phyloP scores from a whole-genome alignment of 2,888 invertebrate genomes.

The Hydrotaea diabolus region DNA sequence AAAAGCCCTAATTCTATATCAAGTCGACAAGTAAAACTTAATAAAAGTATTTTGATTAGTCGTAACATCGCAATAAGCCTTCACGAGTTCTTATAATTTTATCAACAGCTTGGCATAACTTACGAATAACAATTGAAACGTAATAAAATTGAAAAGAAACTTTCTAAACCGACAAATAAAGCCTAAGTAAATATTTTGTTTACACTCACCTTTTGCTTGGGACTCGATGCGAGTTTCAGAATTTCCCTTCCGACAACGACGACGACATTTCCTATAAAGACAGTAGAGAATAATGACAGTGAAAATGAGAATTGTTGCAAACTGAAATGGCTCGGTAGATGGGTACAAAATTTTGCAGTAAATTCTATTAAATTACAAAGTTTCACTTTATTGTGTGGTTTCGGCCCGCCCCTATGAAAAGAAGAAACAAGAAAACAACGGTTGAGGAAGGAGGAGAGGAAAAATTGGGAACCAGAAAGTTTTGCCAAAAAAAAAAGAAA shows the following conservation, averaged over 20 bases:
- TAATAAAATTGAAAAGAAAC: too few species aligned
- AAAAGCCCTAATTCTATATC: too few species aligned
- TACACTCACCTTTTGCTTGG: not conserved
- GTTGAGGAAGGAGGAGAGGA: not conserved
- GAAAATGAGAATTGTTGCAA: not conserved
- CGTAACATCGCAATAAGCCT: too few species aligned
- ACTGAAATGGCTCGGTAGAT: not conserved
- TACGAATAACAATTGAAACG: too few species aligned
- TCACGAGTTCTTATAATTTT: too few species aligned
- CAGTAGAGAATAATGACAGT: not conserved
- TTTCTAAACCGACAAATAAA: not conserved
- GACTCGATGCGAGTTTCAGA: not conserved
- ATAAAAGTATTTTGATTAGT: too few species aligned
- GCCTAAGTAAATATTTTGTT: not conserved
- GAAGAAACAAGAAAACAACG: not conserved
- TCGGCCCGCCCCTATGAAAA: not conserved
- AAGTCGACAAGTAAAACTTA: too few species aligned
- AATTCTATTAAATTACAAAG: constrained; percentile 36
- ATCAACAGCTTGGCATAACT: too few species aligned
- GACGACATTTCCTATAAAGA: not conserved
- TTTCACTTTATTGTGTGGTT: constrained; percentile 21
- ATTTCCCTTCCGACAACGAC: not conserved
- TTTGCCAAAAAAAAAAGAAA: constrained; percentile 40
- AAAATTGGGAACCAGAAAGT: not conserved
- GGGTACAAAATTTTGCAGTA: not conserved